phyloP scores from a whole-genome alignment of 1,140 invertebrate species.

The Gonatopus flavifemur region DNA sequence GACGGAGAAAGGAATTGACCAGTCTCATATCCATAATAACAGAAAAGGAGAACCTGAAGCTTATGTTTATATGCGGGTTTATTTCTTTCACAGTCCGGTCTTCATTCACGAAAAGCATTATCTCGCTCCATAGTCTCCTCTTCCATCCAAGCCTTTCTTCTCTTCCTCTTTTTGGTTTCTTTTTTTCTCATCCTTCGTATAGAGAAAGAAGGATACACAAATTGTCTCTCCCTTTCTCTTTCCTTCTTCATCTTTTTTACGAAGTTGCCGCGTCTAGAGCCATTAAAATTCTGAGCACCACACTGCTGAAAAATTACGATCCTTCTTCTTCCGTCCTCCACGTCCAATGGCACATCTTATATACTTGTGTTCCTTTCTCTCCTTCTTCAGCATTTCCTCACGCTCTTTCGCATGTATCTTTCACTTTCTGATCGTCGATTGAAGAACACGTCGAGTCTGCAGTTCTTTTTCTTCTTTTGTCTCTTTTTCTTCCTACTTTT shows the following conservation, averaged over 20 bases:
- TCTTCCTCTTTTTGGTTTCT: constrained; percentile 2
- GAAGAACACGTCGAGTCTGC: constrained; percentile 8
- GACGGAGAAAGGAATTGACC: constrained; percentile 6
- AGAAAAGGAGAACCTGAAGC: neutral
- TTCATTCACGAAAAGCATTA: constrained; percentile 28
- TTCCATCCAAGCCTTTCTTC: constrained; percentile 9
- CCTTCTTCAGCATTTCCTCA: constrained; percentile 1
- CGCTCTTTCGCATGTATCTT: constrained; percentile 11
- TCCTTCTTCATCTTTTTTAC: neutral
- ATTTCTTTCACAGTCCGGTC: constrained; percentile 35
- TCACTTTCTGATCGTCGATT: constrained; percentile 16
- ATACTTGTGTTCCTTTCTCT: neutral
- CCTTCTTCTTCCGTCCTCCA: constrained; percentile 4
- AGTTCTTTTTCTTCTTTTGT: constrained; percentile 5
- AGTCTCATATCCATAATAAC: neutral
- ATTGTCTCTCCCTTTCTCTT: constrained; percentile 3
- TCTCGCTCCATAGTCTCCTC: constrained; percentile 28
- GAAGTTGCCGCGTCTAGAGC: constrained; percentile 6
- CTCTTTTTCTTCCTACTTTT: neutral
- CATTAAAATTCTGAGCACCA: constrained; percentile 43
- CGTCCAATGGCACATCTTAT: neutral
- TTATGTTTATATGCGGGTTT: constrained; percentile 38
- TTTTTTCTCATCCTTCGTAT: no score
- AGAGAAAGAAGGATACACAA: no score
- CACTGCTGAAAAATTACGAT: constrained; percentile 38